Base-by-base conservation (phyloP, 92 coral and sea anemone genomes). In the Zoanthus sansibaricus region DNA sequence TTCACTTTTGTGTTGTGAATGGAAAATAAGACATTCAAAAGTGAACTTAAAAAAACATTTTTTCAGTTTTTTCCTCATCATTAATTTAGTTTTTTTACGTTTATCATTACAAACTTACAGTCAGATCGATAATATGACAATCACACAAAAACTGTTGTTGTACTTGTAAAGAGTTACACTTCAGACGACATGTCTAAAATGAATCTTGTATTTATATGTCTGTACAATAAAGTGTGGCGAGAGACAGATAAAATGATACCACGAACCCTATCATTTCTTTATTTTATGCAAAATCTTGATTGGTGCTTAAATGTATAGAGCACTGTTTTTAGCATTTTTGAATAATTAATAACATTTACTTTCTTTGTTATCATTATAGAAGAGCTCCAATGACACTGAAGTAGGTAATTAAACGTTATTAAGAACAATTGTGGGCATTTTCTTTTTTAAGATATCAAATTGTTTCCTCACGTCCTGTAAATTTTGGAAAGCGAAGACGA, bases 371-470 rank as follows among this genome's bases (percentile, higher is more conserved):
- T 80, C 37, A 33, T 32, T 46, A 37, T 1, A 59, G 55, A 45
- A 14, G 14, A 66, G 42, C 75, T 33, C 85, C 85, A 80, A 37
- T 79, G 32, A 18, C 3, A 12, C 42, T 61, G 20, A 17, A 10
- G 18, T 13, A 64, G 58, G 1, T 45, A 31, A 80, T 44, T 20
- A 64, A 42, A 47, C 9, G 56, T 80, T 58, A 80, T 80, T 80
- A 80, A 18, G 20, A 32, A n/a, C 56, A 67, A 66, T 66, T 64
- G 61, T 31, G 85, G 85, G 21, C 61, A 66, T 64, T 45, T 80
- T 25, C 75, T 66, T 18, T 12, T 59, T 2, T 20, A 37, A 64
- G 85, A 64, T 45, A 80, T 64, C 45, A 64, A 15, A 58, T 18
- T 33, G 17, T 44, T 47, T 44, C 54, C 10, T 14, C 33, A 42